These are phyloP conservation scores for Agriotes lineatus DNA, from an alignment of 2,888 invertebrate genomes.

Conservation along the genomic window DNA sequence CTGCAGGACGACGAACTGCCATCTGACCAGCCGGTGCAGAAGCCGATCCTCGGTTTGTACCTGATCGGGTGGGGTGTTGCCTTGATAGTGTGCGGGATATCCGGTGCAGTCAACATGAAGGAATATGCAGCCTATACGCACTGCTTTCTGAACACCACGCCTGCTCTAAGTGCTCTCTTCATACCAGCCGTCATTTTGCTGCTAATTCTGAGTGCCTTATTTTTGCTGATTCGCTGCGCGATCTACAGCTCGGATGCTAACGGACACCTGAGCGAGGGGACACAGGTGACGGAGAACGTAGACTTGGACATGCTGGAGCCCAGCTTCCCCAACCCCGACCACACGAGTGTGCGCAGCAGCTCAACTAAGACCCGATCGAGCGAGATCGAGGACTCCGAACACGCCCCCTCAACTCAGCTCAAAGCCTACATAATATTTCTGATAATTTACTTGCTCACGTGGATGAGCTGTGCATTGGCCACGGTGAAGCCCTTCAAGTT, in stretches of 20 bases:
- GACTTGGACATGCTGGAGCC: slow-evolving; percentile 80
- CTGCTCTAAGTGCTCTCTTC: slow-evolving; percentile 86
- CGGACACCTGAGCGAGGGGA: slow-evolving; percentile 83
- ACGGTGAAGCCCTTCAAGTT: slow-evolving; percentile 77
- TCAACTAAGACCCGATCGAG: slow-evolving; percentile 77
- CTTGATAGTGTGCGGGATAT: slow-evolving; percentile 90
- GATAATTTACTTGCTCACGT: slow-evolving; percentile 79
- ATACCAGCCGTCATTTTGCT: slow-evolving; percentile 84
- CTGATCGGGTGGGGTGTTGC: slow-evolving; percentile 94
- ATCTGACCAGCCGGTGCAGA: slow-evolving; percentile 78
- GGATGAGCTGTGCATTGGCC: slow-evolving; percentile 83
- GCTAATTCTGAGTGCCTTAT: slow-evolving; percentile 79
- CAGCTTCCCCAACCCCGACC: slow-evolving; percentile 70
- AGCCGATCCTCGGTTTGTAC: slow-evolving; percentile 89
- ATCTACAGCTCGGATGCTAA: slow-evolving; percentile 74
- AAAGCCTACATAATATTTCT: slow-evolving; percentile 85
- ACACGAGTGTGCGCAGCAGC: slow-evolving; percentile 74
- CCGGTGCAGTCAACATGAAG: slow-evolving; percentile 89
- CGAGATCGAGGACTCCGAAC: slow-evolving; percentile 86
- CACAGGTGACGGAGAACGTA: slow-evolving; percentile 87
- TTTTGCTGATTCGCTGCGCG: slow-evolving; percentile 84
- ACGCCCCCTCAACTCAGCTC: slow-evolving; percentile 85
- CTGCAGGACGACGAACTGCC: slow-evolving; percentile 80
- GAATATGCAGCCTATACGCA: slow-evolving; percentile 87
- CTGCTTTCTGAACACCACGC: slow-evolving; percentile 86